Base-by-base conservation (phyloP, 1,140 invertebrate genomes). In the Pogonomyrmex barbatus region DNA sequence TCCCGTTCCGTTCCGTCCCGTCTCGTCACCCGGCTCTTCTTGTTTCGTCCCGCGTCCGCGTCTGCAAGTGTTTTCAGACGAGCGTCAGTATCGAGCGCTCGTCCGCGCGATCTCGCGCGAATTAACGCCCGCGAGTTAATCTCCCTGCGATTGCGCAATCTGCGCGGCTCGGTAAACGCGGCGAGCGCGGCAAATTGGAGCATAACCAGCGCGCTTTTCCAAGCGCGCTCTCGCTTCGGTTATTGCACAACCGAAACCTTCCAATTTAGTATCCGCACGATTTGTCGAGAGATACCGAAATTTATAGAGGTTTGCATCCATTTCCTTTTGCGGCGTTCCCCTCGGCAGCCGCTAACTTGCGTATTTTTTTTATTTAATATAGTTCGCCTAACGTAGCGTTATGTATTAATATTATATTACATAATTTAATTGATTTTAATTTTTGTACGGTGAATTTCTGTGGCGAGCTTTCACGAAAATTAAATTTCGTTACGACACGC, bases 121-220 rank as follows among this genome's bases (percentile, higher is more conserved):
- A 83, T 75, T 83, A 83, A 75, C 54, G 42, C 12, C 30, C 17
- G 30, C 52, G 54, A 24, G 39, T 58, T 82, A 83, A 83, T 83
- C 6, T 71, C 65, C 30, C 17, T 5, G 0, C 6, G 5, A 39
- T 50, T 73, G 73, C 42, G 54, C 30, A 83, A 83, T 24, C 30
- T 68, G 39, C 45, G n/a, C 39, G 36, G 24, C 24, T 17, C n/a
- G 17, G 9, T 68, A 68, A 24, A 24, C 24, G 45, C 10, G 3
- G 39, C 45, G n/a, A 79, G 33, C 47, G 36, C 12, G 24, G 33
- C 36, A 33, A 60, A 71, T 82, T 82, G 58, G 52, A 39, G 47
- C 79, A 47, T 8, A 60, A 9, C 24, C 24, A 24, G 24, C 24
- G 24, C 24, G 24, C 14, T 60, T 83, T 50, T 30, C 30, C 10